Evolutionary conservation across 2,113 vertebrate genomes (phyloP).

Genomic region (Zingel zingel): DNA sequence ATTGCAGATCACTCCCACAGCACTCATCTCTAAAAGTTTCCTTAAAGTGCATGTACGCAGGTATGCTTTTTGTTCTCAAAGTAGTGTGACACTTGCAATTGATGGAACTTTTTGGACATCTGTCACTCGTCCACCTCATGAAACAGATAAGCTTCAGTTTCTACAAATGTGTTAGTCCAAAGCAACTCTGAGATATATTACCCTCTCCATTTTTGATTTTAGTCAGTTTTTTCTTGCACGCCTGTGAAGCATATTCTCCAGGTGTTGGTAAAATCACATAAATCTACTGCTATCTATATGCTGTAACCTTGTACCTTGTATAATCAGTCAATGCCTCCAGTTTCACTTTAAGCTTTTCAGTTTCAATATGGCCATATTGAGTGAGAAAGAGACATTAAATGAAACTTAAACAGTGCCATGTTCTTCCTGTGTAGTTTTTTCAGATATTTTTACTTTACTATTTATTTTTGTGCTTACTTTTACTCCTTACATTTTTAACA

Average conservation of each 20-base stretch:
- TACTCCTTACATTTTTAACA: too few relatives aligned
- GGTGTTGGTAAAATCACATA: neutral
- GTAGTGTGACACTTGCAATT: neutral
- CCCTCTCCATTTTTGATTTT: too few relatives aligned
- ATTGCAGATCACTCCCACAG: conserved; percentile 40
- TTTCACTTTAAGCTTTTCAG: neutral
- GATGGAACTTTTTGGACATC: neutral
- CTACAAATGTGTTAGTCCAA: too few relatives aligned
- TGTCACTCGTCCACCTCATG: too few relatives aligned
- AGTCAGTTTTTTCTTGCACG: neutral
- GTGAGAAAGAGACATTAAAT: neutral
- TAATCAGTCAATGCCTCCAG: neutral
- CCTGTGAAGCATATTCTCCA: neutral
- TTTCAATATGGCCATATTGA: neutral
- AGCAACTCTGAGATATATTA: too few relatives aligned
- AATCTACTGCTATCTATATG: neutral
- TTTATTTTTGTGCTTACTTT: too few relatives aligned
- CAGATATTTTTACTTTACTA: too few relatives aligned
- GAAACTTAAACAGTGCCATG: neutral
- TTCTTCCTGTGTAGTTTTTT: neutral
- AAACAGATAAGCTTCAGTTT: too few relatives aligned
- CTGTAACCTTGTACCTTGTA: neutral
- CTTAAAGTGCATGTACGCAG: neutral
- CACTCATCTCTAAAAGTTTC: neutral
- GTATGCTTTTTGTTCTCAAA: neutral